Evolutionary conservation across 2,888 invertebrate species (phyloP).

Genomic region (Blastobasis adustella): DNA sequence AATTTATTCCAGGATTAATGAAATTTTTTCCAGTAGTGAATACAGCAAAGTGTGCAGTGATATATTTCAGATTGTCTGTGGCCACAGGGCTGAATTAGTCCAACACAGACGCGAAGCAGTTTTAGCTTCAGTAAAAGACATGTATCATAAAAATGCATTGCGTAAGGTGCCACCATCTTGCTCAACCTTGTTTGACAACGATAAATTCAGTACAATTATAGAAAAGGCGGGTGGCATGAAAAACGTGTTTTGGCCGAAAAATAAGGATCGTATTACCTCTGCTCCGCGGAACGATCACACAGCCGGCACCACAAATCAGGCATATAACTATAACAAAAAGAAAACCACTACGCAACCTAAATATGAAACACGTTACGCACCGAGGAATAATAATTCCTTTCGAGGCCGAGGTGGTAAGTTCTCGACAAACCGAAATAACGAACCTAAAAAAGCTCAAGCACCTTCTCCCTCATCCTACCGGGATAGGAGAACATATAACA

Average conservation of each 20-base stretch:
- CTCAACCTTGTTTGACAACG: constrained; percentile 1
- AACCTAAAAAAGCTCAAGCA: neutral
- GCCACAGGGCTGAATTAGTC: constrained; percentile 5
- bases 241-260: constrained; percentile 2
- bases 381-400: neutral
- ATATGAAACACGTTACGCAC: neutral
- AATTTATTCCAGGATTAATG: neutral
- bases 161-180: constrained; percentile 6
- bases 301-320: neutral
- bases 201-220: neutral
- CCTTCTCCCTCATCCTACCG: no score
- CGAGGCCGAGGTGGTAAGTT: no score
- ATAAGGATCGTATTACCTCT: neutral
- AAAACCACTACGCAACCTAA: neutral
- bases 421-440: neutral
- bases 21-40: constrained; percentile 1
- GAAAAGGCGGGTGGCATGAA: constrained; percentile 1
- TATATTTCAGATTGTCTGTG: constrained; percentile 7
- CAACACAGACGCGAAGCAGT: constrained; percentile 7
- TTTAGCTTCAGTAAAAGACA: constrained; percentile 4
- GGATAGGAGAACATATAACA: neutral
- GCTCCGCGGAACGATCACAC: no score
- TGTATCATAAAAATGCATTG: constrained; percentile 3
- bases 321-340: neutral
- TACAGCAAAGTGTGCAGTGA: constrained; percentile 5